Percentiles rank a stretch among this genome's conserved stretches.
phyloP scores from a whole-genome alignment of 2,113 vertebrate species.

The Falcunculus frontatus region DNA sequence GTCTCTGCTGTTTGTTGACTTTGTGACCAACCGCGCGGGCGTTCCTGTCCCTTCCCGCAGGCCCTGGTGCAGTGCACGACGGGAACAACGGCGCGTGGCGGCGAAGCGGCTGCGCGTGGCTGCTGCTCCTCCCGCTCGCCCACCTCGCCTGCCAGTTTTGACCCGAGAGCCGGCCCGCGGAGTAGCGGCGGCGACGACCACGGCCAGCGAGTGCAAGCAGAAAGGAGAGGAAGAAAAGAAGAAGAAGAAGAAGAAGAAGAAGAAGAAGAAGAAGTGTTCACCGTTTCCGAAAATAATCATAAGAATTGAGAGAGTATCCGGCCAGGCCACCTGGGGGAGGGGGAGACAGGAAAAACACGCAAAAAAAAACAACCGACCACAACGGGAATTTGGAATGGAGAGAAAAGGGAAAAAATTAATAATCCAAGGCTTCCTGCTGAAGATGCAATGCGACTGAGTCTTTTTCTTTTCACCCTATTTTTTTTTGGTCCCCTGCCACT shows the following conservation, averaged over 20 bases:
- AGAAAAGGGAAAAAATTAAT: slow-evolving; percentile 2
- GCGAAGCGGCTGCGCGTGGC: slow-evolving; percentile 70
- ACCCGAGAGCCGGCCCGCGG: slow-evolving; percentile 55
- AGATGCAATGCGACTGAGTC: slow-evolving; percentile 48
- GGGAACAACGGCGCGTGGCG: slow-evolving; percentile 80
- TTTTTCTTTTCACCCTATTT: slow-evolving; percentile 6
- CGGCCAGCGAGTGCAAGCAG: not conserved
- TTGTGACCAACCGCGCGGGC: accelerated
- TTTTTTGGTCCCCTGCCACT: not conserved
- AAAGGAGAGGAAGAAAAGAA: slow-evolving; percentile 1
- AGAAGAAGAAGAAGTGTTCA: slow-evolving; percentile 32
- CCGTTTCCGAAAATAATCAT: slow-evolving; percentile 54
- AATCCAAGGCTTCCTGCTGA: slow-evolving; percentile 62
- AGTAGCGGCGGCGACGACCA: slow-evolving; percentile 30
- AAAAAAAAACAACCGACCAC: too few species aligned
- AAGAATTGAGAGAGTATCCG: slow-evolving; percentile 65
- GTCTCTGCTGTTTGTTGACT: accelerated
- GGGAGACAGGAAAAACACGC: slow-evolving; percentile 32
- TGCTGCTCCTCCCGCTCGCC: slow-evolving; percentile 77
- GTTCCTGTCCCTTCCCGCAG: slow-evolving; percentile 52
- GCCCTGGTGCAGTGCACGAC: slow-evolving; percentile 88
- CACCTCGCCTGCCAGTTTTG: slow-evolving; percentile 84
- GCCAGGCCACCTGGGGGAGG: slow-evolving; percentile 65
- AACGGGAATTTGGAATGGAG: slow-evolving; percentile 40
- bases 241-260: not conserved